Conservation (phyloP, 2,113 vertebrate species). For the Tyrannus savana region DNA sequence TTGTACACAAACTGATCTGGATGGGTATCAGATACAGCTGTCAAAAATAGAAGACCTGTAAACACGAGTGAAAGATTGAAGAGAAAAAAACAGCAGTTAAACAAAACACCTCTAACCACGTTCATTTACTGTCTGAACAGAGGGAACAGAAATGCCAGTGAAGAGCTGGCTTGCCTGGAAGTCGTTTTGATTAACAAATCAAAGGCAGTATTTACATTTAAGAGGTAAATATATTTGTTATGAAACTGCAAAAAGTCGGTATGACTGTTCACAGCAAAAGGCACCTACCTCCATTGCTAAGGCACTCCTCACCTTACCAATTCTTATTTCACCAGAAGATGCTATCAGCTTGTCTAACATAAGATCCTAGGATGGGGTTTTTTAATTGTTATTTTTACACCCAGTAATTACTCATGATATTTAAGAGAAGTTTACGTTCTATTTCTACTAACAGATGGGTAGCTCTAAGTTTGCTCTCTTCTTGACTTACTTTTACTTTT, state of each 20-base stretch:
- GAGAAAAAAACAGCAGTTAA: slow-evolving; percentile 42
- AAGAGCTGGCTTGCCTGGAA: background rate
- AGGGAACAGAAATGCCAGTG: background rate
- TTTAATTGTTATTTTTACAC: background rate
- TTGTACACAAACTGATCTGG: slow-evolving; percentile 85
- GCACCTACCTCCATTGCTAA: background rate
- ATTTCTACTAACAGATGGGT: background rate
- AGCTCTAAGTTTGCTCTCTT: background rate
- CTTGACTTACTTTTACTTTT: background rate
- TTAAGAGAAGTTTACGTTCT: background rate
- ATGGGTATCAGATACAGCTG: slow-evolving; percentile 80
- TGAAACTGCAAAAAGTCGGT: background rate
- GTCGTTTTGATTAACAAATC: background rate
- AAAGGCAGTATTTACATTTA: background rate
- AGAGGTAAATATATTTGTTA: background rate
- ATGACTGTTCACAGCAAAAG: background rate
- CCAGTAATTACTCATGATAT: background rate
- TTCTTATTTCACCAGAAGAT: background rate
- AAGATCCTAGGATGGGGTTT: background rate
- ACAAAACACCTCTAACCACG: background rate
- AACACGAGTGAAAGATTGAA: slow-evolving; percentile 57
- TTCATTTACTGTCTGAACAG: background rate
- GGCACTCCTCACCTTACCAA: background rate
- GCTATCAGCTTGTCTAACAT: background rate
- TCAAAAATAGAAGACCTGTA: slow-evolving; percentile 85